phyloP scores from a whole-genome alignment of 1,140 invertebrate species.

The Palaemon carinicauda region DNA sequence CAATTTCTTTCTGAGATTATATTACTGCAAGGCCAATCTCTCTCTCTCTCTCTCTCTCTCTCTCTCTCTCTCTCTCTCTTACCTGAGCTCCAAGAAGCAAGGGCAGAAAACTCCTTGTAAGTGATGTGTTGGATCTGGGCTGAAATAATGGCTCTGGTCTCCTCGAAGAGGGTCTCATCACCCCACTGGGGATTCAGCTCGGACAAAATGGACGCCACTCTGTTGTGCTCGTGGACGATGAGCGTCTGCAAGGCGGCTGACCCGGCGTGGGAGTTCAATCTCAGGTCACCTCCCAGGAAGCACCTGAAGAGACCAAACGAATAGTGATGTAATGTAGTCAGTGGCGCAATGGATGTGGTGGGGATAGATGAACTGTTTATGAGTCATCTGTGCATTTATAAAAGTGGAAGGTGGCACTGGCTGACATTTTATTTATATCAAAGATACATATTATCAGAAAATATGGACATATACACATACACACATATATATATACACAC shows the following conservation, averaged over 20 bases:
- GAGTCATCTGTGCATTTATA: too few relatives aligned
- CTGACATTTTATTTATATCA: too few relatives aligned
- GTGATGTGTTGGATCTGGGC: conserved; percentile 97
- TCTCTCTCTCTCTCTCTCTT: not conserved
- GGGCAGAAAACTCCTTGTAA: conserved; percentile 91
- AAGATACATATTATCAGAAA: too few relatives aligned
- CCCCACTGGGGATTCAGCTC: conserved; percentile 64
- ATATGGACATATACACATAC: too few relatives aligned
- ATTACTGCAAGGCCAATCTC: too few relatives aligned
- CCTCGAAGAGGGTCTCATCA: conserved; percentile 67
- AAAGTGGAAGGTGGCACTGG: too few relatives aligned
- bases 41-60: too few relatives aligned
- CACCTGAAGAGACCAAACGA: conserved; percentile 69
- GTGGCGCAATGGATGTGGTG: not conserved
- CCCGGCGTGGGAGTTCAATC: conserved; percentile 81
- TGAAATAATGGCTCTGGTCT: conserved; percentile 76
- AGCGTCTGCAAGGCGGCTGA: conserved; percentile 67
- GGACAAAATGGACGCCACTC: conserved; percentile 65
- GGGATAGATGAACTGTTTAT: too few relatives aligned
- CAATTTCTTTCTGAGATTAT: too few relatives aligned
- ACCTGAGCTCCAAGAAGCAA: conserved; percentile 77
- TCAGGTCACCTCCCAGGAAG: conserved; percentile 92
- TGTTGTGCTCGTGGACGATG: conserved; percentile 70
- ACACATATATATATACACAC: too few relatives aligned
- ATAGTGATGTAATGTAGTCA: too few relatives aligned